Evolutionary conservation across 2,888 invertebrate genomes (phyloP), one percentile per base, ranked within the genome.

Genomic region (Parthenolecanium corni): DNA sequence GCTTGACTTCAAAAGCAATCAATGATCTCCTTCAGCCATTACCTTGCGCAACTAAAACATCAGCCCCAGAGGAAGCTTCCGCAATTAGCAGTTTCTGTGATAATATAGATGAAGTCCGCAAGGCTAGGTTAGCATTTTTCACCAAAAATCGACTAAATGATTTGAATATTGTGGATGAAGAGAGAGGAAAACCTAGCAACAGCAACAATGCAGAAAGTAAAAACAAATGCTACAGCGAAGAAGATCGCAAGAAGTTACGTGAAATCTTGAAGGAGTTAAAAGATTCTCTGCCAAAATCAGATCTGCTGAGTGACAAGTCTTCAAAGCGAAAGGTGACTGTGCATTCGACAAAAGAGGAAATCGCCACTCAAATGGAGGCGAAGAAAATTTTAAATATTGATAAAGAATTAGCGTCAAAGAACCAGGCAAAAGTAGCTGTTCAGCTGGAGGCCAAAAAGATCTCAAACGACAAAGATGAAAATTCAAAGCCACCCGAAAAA

Each of bases 191-290:
- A 49, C 49, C 49, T 5, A 4, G 6, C 44, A 51, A 46, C 23
- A 21, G 5, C 20, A 16, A 25, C 31, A 25, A 31, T n/a, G 2
- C 23, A 14, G 52, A 25, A 24, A 11, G 6, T 9, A 38, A n/a
- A 38, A 54, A 40, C 16, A 54, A 54, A 40, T 52, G 44, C 25
- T 63, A 63, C 49, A 53, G 20, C 38, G 53, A 52, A 14, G 64
- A 66, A 53, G 64, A 68, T 65, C 65, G 64, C 62, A 62, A 62
- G 36, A 66, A 74, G 71, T 73, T 85, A 25, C 82, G 81, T 71
- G 82, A 83, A 73, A 83, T 85, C 80, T 72, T 85, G 66, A 85
- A 84, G 70, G 85, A 85, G 76, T 85, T 85, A 82, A 85, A 85
- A 73, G 80, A 85, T 72, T 85, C 85, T 12, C 73, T 86, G 65